Percentiles rank a stretch among this genome's conserved stretches.
Conservation (phyloP, 2,888 invertebrate genomes). For the Cephonodes hylas region DNA sequence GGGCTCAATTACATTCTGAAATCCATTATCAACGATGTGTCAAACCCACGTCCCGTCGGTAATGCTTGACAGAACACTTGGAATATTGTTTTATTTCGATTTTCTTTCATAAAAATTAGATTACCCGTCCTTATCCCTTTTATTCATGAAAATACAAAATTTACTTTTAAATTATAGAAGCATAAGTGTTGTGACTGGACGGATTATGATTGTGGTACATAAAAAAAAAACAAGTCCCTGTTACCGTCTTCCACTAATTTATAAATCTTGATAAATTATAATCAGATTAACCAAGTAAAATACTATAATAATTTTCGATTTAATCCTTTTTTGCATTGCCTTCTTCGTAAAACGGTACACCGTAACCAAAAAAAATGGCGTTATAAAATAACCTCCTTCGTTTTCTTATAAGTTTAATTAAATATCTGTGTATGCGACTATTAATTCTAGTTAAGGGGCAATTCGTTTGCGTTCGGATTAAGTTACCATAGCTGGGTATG, state of each 20-base stretch:
- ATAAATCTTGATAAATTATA: too few relatives aligned
- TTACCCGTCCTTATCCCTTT: neutral
- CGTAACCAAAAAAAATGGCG: neutral
- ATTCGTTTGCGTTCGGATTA: conserved; percentile 4
- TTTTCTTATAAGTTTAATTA: neutral
- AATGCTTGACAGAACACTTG: neutral
- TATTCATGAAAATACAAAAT: neutral
- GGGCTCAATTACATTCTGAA: conserved; percentile 9
- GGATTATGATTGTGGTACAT: too few relatives aligned
- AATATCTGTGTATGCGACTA: neutral
- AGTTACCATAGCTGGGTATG: neutral
- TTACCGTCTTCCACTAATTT: too few relatives aligned
- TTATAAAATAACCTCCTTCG: neutral
- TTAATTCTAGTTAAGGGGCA: conserved; percentile 10
- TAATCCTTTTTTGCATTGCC: neutral
- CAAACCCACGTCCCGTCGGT: conserved; percentile 1
- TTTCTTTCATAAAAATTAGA: neutral
- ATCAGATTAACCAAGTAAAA: too few relatives aligned
- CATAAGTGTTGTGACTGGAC: too few relatives aligned
- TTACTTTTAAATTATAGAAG: neutral
- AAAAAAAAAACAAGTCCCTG: too few relatives aligned
- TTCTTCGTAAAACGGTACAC: neutral
- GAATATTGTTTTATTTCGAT: neutral
- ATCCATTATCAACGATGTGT: conserved; percentile 7
- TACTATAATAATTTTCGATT: too few relatives aligned